Evolutionary conservation across 2,888 invertebrate species (phyloP).

Genomic region (Melanchra persicariae): DNA sequence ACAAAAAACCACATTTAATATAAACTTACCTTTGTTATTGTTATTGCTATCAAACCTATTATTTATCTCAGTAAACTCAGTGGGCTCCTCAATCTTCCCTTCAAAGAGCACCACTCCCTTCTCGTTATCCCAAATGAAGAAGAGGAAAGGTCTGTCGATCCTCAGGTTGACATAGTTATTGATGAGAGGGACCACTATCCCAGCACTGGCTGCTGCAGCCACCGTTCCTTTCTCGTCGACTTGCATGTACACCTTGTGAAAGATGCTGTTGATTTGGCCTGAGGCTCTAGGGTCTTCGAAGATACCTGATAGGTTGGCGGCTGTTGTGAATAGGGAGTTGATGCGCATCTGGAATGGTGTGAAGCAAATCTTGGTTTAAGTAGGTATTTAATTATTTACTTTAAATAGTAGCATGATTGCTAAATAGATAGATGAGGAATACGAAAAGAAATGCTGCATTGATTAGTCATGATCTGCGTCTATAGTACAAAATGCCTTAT

Average conservation of each 20-base stretch:
- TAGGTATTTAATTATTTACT: no score
- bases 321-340: slow-evolving; percentile 88
- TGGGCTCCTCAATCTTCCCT: slow-evolving; percentile 91
- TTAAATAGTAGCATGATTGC: no score
- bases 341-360: slow-evolving; percentile 89
- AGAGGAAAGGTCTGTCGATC: slow-evolving; percentile 92
- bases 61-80: slow-evolving; percentile 61
- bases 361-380: no score
- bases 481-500: no score
- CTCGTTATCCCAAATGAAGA: slow-evolving; percentile 91
- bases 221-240: slow-evolving; percentile 92
- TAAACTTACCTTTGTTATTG: slow-evolving; percentile 4
- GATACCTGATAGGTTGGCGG: slow-evolving; percentile 91
- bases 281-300: slow-evolving; percentile 79
- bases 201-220: slow-evolving; percentile 92
- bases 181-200: slow-evolving; percentile 91
- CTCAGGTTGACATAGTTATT: slow-evolving; percentile 88
- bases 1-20: background rate
- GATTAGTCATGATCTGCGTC: no score
- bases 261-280: slow-evolving; percentile 86
- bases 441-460: no score
- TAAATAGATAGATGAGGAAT: no score
- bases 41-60: slow-evolving; percentile 20
- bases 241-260: slow-evolving; percentile 92
- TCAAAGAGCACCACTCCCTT: slow-evolving; percentile 91